Evolutionary conservation across 92 coral and sea anemone genomes (phyloP).

Genomic region (Epizoanthus illoricatus): DNA sequence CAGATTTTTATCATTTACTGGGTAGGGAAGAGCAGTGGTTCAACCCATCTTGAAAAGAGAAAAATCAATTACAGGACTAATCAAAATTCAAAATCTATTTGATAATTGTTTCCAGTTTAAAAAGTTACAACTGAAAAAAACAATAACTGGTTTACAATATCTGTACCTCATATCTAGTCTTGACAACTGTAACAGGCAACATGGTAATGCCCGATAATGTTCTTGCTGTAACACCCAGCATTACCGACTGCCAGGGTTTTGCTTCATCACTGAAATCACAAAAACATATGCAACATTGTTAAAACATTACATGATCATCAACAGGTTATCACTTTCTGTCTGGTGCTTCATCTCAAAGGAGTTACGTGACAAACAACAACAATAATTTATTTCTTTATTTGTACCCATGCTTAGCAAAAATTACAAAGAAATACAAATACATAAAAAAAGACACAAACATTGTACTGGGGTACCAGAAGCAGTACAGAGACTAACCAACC

Average conservation of each 20-base stretch:
- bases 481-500: background rate
- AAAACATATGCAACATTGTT: background rate
- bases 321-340: too few relatives aligned
- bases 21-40: background rate
- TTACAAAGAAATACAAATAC: background rate
- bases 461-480: background rate
- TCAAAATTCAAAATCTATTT: background rate
- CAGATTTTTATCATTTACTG: background rate
- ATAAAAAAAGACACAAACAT: background rate
- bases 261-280: constrained; percentile 57
- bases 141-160: background rate
- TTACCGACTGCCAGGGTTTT: constrained; percentile 56
- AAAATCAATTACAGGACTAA: background rate
- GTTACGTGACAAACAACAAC: too few relatives aligned
- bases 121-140: background rate
- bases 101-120: background rate
- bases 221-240: constrained; percentile 91
- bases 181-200: constrained; percentile 90
- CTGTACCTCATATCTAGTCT: constrained; percentile 88
- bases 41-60: background rate
- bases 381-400: too few relatives aligned
- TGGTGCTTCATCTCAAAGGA: too few relatives aligned
- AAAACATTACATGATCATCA: background rate
- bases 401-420: too few relatives aligned
- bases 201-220: constrained; percentile 71